Conservation (phyloP, 1,140 invertebrate genomes). For the Penaeus vannamei region DNA sequence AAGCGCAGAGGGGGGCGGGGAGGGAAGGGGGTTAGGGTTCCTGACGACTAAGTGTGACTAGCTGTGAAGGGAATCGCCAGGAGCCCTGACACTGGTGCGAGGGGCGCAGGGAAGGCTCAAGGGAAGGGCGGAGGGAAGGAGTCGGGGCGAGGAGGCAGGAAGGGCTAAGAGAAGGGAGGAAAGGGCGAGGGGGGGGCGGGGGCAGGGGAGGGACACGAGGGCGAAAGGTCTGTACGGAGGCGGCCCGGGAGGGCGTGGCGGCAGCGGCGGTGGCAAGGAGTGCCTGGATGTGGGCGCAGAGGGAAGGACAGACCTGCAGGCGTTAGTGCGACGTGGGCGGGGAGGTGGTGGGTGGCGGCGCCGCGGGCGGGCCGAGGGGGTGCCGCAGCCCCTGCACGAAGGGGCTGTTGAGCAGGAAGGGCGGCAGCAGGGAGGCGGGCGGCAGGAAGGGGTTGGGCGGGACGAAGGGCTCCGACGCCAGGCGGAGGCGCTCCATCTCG, state of each 20-base stretch:
- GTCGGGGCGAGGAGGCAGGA: neutral
- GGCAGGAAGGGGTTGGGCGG: neutral
- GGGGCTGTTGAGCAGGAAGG: neutral
- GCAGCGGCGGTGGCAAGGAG: neutral
- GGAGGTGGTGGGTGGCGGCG: neutral
- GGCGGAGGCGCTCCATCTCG: constrained; percentile 1
- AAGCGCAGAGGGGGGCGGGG: neutral
- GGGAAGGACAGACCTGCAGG: neutral
- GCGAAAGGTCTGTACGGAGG: neutral
- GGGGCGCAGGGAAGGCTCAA: neutral
- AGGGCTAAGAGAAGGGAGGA: neutral
- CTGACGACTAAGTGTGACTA: no score
- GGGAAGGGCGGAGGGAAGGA: neutral
- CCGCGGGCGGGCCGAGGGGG: neutral
- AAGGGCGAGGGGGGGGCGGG: neutral
- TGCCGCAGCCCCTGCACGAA: neutral
- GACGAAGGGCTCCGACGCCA: neutral
- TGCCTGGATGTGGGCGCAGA: neutral
- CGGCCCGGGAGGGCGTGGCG: neutral
- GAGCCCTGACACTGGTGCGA: neutral
- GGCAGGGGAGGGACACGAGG: neutral
- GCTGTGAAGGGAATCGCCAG: no score
- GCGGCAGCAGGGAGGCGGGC: neutral
- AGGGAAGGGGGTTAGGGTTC: neutral
- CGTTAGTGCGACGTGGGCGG: neutral